A percentile compares a stretch with the other conserved stretches of the same genome.
Conservation (phyloP, 2,113 vertebrate species). For the Neoarius graeffei region DNA sequence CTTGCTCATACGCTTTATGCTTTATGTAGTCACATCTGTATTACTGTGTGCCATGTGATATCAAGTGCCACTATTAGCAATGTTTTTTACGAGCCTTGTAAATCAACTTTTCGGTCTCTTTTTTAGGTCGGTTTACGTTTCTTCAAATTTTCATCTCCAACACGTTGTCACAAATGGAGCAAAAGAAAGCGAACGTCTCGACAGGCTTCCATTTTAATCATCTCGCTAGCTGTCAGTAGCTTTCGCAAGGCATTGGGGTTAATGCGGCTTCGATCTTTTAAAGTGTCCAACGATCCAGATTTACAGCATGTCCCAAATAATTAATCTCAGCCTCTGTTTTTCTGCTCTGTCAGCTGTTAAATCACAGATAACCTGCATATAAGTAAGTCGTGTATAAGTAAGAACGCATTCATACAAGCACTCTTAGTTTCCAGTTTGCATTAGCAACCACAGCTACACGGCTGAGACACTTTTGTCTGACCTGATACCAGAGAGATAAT, state of each 20-base stretch:
- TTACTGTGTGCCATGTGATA: constrained; percentile 14
- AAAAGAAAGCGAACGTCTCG: not conserved
- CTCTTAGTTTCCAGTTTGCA: constrained; percentile 24
- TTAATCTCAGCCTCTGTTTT: not conserved
- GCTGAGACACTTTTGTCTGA: constrained; percentile 50
- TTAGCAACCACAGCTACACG: constrained; percentile 10
- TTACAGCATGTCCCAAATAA: not conserved
- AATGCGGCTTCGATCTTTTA: not conserved
- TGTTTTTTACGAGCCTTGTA: not conserved
- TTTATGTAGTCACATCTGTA: not conserved
- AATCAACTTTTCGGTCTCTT: not conserved
- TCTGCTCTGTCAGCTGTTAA: not conserved
- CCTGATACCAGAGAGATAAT: constrained; percentile 60
- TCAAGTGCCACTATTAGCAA: not conserved
- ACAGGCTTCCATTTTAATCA: not conserved
- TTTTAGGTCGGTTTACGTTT: not conserved
- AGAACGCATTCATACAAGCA: not conserved
- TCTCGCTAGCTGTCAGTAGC: not conserved
- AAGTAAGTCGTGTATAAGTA: not conserved
- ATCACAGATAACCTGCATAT: not conserved
- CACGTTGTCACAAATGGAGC: not conserved
- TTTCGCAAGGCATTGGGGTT: not conserved
- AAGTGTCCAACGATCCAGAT: not conserved
- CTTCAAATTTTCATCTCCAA: not conserved
- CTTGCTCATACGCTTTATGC: not conserved